These are phyloP conservation scores for Xestoiulus laeticollis DNA, from an alignment of 2,888 invertebrate genomes.

Conservation along the genomic window DNA sequence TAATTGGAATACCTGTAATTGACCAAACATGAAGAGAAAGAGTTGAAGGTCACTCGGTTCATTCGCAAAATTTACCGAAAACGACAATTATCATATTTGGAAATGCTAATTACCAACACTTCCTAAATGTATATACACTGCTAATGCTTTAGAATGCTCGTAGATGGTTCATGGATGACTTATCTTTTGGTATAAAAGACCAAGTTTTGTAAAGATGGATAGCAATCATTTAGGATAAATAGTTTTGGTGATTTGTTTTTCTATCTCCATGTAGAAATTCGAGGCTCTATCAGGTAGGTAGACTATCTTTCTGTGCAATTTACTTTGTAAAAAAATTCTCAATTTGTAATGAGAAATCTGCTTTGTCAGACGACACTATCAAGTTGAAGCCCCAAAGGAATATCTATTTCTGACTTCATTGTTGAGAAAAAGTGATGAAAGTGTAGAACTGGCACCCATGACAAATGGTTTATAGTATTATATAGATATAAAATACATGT, in stretches of 20 bases:
- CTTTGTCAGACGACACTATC: constrained; percentile 34
- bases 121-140: too few species aligned
- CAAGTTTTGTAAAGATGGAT: neutral
- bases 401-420: constrained; percentile 8
- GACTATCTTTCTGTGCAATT: neutral
- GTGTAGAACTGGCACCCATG: neutral
- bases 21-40: too few species aligned
- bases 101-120: too few species aligned
- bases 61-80: too few species aligned
- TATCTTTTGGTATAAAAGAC: neutral
- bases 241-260: neutral
- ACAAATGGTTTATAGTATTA: neutral
- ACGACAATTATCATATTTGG: too few species aligned
- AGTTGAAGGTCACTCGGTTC: too few species aligned
- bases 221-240: neutral
- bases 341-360: constrained; percentile 19
- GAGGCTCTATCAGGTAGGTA: neutral
- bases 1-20: too few species aligned
- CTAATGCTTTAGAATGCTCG: too few species aligned
- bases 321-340: neutral
- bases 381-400: neutral
- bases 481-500: neutral
- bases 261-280: neutral
- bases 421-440: constrained; percentile 6
- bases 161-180: neutral